Conservation (phyloP, 2,797 vertebrate genomes). For the Oophaga sylvatica region DNA sequence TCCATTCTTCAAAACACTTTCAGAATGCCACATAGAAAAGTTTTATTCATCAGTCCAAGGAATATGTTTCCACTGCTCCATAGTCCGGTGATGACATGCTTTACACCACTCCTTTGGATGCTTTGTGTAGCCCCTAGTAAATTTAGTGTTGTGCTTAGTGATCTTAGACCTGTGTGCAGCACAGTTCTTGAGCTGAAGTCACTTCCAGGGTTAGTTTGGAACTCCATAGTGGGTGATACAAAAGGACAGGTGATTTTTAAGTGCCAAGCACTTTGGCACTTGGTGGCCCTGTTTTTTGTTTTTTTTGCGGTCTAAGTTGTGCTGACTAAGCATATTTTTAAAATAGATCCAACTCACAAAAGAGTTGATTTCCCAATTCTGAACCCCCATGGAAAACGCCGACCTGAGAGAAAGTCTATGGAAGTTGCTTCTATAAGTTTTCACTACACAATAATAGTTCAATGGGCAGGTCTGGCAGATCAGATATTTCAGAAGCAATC, state of each 20-base stretch:
- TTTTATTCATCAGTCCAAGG: not conserved
- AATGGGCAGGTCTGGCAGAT: not conserved
- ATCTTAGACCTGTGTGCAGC: too few relatives aligned
- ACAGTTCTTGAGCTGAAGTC: not conserved
- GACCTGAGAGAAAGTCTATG: slow-evolving; percentile 90
- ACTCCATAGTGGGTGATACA: not conserved
- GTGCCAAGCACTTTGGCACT: not conserved
- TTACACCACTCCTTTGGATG: not conserved
- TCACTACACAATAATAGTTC: not conserved
- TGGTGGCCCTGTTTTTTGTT: too few relatives aligned
- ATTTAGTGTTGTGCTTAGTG: too few relatives aligned
- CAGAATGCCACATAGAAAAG: not conserved
- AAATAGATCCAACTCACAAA: slow-evolving; percentile 85
- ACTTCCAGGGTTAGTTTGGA: not conserved
- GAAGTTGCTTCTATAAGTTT: slow-evolving; percentile 66
- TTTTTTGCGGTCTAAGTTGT: too few relatives aligned
- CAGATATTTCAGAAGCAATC: not conserved
- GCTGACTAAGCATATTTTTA: too few relatives aligned
- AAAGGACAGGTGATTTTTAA: too few relatives aligned
- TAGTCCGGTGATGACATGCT: not conserved
- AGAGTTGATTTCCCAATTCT: slow-evolving; percentile 92
- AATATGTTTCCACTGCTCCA: not conserved
- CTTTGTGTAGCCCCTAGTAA: too few relatives aligned
- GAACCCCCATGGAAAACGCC: slow-evolving; percentile 86
- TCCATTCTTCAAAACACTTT: too few relatives aligned